Conservation (phyloP, 2,888 invertebrate genomes). For the Athalia cordata region DNA sequence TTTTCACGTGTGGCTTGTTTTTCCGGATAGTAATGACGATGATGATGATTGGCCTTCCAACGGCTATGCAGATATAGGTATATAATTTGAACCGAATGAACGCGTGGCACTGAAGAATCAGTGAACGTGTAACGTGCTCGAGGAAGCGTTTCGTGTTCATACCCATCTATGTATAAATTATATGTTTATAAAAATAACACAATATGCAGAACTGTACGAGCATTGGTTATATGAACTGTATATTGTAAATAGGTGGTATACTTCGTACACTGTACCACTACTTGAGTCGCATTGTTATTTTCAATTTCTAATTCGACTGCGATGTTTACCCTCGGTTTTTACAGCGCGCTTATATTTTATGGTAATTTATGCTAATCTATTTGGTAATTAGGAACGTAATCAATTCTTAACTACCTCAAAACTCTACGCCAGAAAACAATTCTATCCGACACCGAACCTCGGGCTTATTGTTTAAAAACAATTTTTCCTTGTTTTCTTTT, state of each 20-base stretch:
- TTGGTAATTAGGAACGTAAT: slow-evolving; percentile 64
- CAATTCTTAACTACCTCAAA: slow-evolving; percentile 57
- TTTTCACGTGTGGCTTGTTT: slow-evolving; percentile 33
- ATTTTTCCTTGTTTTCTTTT: slow-evolving; percentile 19
- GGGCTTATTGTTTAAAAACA: slow-evolving; percentile 31
- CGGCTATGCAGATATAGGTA: neutral
- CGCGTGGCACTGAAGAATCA: neutral
- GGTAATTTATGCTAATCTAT: slow-evolving; percentile 64
- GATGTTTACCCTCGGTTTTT: slow-evolving; percentile 46
- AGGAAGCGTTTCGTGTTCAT: slow-evolving; percentile 37
- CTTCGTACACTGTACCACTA: neutral
- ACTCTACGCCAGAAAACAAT: neutral
- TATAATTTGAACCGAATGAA: slow-evolving; percentile 5
- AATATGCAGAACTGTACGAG: too few species aligned
- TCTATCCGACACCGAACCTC: neutral
- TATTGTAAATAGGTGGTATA: neutral
- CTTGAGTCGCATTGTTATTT: slow-evolving; percentile 29
- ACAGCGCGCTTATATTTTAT: slow-evolving; percentile 51
- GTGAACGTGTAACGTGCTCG: slow-evolving; percentile 17
- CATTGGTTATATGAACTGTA: too few species aligned
- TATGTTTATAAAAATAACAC: neutral
- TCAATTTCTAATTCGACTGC: slow-evolving; percentile 43
- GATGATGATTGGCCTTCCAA: neutral
- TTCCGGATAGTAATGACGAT: slow-evolving; percentile 1
- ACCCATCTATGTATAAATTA: neutral